Evolutionary conservation across 2,797 vertebrate genomes (phyloP).

Genomic region (Hephaestus fuliginosus): DNA sequence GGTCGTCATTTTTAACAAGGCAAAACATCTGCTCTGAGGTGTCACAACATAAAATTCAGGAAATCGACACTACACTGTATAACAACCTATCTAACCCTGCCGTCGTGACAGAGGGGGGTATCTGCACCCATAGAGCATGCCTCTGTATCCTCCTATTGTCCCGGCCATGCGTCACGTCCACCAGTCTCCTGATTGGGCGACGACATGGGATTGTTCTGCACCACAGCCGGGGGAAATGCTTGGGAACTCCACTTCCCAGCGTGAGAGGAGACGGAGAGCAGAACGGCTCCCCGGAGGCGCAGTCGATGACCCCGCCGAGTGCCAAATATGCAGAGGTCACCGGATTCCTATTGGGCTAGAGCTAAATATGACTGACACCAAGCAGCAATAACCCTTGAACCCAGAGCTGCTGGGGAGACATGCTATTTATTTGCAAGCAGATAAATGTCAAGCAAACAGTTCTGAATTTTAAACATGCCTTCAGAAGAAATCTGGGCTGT

Average conservation of each 20-base stretch:
- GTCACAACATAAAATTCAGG: conserved; percentile 68
- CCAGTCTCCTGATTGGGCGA: conserved; percentile 88
- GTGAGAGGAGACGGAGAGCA: conserved; percentile 94
- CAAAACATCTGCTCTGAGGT: conserved; percentile 59
- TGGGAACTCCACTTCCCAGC: conserved; percentile 95
- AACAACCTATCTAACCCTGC: conserved; percentile 51
- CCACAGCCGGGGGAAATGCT: conserved; percentile 91
- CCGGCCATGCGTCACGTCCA: conserved; percentile 92
- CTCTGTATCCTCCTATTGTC: conserved; percentile 99
- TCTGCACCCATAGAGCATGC: conserved; percentile 90
- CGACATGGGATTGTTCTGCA: conserved; percentile 93
- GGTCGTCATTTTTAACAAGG: conserved; percentile 46
- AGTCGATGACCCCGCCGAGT: conserved; percentile 91
- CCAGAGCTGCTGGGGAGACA: conserved; percentile 69
- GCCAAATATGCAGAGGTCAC: conserved; percentile 97
- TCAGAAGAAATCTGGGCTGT: conserved; percentile 38
- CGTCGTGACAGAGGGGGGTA: conserved; percentile 85
- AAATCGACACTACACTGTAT: conserved; percentile 58
- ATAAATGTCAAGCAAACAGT: conserved; percentile 78
- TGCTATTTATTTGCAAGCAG: conserved; percentile 71
- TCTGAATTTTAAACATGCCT: conserved; percentile 57
- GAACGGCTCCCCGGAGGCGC: conserved; percentile 91
- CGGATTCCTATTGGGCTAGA: conserved; percentile 87
- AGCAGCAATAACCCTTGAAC: conserved; percentile 80
- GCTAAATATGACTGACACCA: conserved; percentile 83